Base-by-base conservation (phyloP, 2,797 vertebrate genomes). In the Neoniphon sammara region DNA sequence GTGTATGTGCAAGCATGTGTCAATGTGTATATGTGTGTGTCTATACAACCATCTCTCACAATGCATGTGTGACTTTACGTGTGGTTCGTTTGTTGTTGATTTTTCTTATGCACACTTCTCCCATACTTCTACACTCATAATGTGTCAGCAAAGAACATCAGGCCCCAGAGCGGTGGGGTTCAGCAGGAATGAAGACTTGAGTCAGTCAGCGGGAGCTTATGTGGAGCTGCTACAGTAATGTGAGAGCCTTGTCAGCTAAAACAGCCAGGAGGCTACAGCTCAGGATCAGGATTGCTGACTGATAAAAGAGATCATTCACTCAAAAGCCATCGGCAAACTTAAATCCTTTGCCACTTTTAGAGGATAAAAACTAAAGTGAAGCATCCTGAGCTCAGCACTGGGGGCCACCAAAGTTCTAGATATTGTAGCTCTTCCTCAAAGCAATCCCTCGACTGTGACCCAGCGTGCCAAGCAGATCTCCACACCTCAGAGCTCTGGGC, bases 231-330 rank as follows among this genome's bases (percentile, higher is more conserved):
- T 61, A 49, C 65, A 1, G 67, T 84, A 82, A 66, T 11, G 14
- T 50, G 62, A 86, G 64, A 7, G 60, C 76, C 64, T 70, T 59
- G 76, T 88, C 85, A 87, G 78, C 79, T 78, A 64, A 86, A 87
- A 82, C 64, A 69, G 75, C 76, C 74, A 55, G 56, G 62, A 80
- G 78, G 73, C 55, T 69, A 68, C 53, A 59, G 77, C 80, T 88
- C 44, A 50, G 68, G 62, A 75, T 75, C 56, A 72, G 57, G 36
- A 73, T 1, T 66, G 64, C 75, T 75, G 82, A 85, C 62, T 82
- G 65, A 83, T 82, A 46, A 83, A 72, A 78, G 56, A 59, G 64
- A 83, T 81, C 23, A 77, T 77, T 82, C 81, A 85, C 84, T 82
- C 46, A 83, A 56, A 87, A 59, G 73, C 77, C 49, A 42, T 0